Evolutionary conservation across 2,797 vertebrate genomes (phyloP).

Genomic region (Naso thynnoides): DNA sequence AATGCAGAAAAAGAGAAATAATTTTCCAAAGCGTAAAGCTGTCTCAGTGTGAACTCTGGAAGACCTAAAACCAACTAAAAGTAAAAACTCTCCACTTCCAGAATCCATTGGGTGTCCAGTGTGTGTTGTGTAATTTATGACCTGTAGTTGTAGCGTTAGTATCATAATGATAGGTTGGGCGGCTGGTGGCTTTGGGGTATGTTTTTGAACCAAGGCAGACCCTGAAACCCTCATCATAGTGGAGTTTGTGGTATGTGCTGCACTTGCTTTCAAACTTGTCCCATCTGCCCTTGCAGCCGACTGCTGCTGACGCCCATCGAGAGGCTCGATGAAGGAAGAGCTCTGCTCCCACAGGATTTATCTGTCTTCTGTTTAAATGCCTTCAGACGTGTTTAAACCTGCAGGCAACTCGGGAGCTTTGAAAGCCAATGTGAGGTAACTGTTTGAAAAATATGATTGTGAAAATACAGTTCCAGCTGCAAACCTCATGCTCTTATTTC

Average conservation of each 20-base stretch:
- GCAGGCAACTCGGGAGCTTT: neutral
- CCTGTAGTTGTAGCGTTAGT: constrained; percentile 36
- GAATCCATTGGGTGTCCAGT: neutral
- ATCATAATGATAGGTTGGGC: constrained; percentile 48
- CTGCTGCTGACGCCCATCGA: constrained; percentile 11
- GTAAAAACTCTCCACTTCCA: constrained; percentile 2
- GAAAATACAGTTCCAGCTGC: neutral
- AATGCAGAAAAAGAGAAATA: neutral
- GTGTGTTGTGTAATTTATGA: constrained; percentile 30
- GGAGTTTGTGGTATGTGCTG: constrained; percentile 54
- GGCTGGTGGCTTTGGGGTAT: constrained; percentile 28
- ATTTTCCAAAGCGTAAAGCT: neutral
- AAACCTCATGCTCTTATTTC: neutral
- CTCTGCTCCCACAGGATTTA: constrained; percentile 15
- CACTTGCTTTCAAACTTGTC: constrained; percentile 54
- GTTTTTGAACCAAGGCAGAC: constrained; percentile 39
- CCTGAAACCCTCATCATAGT: constrained; percentile 42
- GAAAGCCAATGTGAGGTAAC: neutral
- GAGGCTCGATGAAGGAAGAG: constrained; percentile 6
- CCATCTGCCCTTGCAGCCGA: constrained; percentile 22
- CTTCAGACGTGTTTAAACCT: neutral
- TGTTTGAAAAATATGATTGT: neutral
- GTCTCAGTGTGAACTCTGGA: constrained; percentile 38
- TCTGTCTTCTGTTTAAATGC: constrained; percentile 10
- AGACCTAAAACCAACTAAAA: constrained; percentile 17